These are phyloP conservation scores for Drosophila carrolli DNA, from an alignment of 1,140 invertebrate species.

Conservation along the genomic window DNA sequence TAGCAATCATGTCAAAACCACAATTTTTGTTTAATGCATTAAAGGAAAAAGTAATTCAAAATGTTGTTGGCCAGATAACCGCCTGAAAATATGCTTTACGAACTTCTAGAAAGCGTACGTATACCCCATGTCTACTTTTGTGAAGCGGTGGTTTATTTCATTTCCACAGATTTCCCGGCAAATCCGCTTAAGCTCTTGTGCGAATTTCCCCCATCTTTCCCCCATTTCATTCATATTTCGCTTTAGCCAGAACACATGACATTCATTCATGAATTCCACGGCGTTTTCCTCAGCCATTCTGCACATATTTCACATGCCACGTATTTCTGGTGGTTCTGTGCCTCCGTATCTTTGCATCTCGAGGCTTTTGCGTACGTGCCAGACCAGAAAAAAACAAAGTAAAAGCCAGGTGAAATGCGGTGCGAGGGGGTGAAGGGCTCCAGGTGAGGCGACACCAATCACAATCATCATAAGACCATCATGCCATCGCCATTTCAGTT, in stretches of 20 bases:
- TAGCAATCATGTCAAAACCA: too few species aligned
- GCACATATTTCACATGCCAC: conserved; percentile 65
- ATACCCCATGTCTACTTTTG: conserved; percentile 25
- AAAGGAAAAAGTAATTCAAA: not conserved
- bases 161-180: conserved; percentile 15
- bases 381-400: conserved; percentile 18
- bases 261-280: conserved; percentile 77
- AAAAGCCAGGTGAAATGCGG: not conserved
- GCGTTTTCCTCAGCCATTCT: conserved; percentile 35
- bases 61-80: not conserved
- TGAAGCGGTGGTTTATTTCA: not conserved
- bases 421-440: conserved; percentile 25
- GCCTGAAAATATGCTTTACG: conserved; percentile 20
- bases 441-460: conserved; percentile 76
- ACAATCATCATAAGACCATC: conserved; percentile 75
- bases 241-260: conserved; percentile 16
- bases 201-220: not conserved
- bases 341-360: conserved; percentile 40
- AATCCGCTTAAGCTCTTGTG: conserved; percentile 6
- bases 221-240: conserved; percentile 25
- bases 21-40: too few species aligned
- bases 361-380: conserved; percentile 61
- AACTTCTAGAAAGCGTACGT: too few species aligned
- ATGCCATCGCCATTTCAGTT: conserved; percentile 61
- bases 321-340: conserved; percentile 37